Percentiles rank a stretch among this genome's conserved stretches.
phyloP scores from a whole-genome alignment of 2,797 vertebrate species.

The Labroides dimidiatus region DNA sequence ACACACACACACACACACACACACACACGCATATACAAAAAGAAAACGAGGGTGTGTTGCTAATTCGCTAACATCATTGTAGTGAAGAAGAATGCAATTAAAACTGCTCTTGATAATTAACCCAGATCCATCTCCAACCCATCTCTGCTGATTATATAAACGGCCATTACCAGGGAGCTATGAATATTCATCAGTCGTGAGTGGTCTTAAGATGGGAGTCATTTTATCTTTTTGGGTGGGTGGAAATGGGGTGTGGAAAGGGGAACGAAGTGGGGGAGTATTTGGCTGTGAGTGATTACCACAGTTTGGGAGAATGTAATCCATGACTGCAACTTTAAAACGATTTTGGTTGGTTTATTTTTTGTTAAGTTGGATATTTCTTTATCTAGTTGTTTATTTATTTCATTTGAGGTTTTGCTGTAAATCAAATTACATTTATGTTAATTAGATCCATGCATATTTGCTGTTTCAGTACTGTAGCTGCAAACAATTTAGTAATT shows the following conservation, averaged over 20 bases:
- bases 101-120: constrained; percentile 80
- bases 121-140: constrained; percentile 75
- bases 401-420: constrained; percentile 53
- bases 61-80: constrained; percentile 70
- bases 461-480: constrained; percentile 39
- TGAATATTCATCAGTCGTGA: constrained; percentile 77
- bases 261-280: constrained; percentile 3
- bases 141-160: constrained; percentile 78
- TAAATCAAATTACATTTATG: constrained; percentile 58
- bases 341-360: constrained; percentile 67
- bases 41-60: constrained; percentile 43
- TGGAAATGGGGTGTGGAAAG: constrained; percentile 43
- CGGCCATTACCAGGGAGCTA: constrained; percentile 69
- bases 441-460: constrained; percentile 50
- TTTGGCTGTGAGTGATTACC: constrained; percentile 64
- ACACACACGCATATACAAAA: constrained; percentile 18
- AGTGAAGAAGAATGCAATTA: constrained; percentile 78
- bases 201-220: constrained; percentile 67
- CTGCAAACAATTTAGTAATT: constrained; percentile 4
- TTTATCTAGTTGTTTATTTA: constrained; percentile 53
- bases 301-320: constrained; percentile 62
- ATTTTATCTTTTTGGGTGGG: constrained; percentile 67
- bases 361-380: constrained; percentile 52
- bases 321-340: constrained; percentile 63
- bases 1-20: constrained; percentile 3